Base-by-base conservation (phyloP, 2,113 vertebrate genomes). In the Psilopsiagon aymara region DNA sequence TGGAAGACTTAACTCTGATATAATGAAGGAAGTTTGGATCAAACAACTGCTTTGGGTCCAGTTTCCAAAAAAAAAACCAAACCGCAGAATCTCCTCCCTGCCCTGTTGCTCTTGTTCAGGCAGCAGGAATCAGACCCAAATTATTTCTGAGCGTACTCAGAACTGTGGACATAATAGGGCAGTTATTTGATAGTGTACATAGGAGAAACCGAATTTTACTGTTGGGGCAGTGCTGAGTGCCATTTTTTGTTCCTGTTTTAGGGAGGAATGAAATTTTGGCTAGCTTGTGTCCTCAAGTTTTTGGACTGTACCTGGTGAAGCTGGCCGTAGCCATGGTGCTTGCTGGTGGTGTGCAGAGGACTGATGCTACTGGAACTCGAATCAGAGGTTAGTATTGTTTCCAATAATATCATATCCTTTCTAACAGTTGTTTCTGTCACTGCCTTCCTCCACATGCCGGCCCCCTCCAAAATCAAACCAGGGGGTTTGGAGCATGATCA, bases 231-330 rank as follows among this genome's bases (percentile, higher is more conserved):
- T 39, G 47, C 78, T 92, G 63, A 96, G 39, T 88, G 57, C 21
- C 53, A 27, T 39, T 82, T 94, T 93, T 90, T 91, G 63, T 81
- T 78, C 29, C 41, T 92, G 74, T 94, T 95, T 46, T 83, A 99
- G 99, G 99, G 55, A 98, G 99, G 95, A 99, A 99, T 97, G 98
- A 99, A 96, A 99, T 99, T 95, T 80, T 99, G 98, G 97, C 98
- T 86, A 99, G 99, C 82, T 97, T 99, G 53, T 99, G 99, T 86
- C 99, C 99, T 49, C 99, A 99, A 97, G 98, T 99, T 10, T 99
- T 99, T 97, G 99, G 99, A 27, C 98, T 99, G 98, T 99, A 99
- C 94, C 97, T 99, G 66, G 98, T 99, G 70, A 99, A 99, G 97
- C 78, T 99, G 92, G 98, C 99, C 7, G 99, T 99, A 80, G 99